phyloP scores from a whole-genome alignment of 2,888 invertebrate genomes.

The Reticulitermes lucifugus region DNA sequence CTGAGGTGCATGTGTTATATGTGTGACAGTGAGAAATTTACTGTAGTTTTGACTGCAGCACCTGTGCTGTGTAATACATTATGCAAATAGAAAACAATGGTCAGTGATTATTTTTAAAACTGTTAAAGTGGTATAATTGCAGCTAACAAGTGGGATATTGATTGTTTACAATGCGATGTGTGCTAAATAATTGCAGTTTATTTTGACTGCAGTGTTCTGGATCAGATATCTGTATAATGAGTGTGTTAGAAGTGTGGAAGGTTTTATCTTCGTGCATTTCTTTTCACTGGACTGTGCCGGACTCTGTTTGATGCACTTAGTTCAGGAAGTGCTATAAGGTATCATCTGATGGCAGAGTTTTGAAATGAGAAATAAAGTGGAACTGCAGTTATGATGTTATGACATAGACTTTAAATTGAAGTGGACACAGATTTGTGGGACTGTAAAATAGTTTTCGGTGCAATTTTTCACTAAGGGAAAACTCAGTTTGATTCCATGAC shows the following conservation, averaged over 20 bases:
- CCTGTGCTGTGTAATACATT: background rate
- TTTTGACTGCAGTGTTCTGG: background rate
- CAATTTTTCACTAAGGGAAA: background rate
- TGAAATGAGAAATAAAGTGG: background rate
- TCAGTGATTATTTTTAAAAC: too few relatives aligned
- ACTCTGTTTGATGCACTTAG: background rate
- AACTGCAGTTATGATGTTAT: background rate
- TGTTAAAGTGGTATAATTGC: background rate
- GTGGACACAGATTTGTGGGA: background rate
- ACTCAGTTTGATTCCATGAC: slow-evolving; percentile 47
- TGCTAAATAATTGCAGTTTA: background rate
- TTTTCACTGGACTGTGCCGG: background rate
- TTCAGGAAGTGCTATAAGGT: too few relatives aligned
- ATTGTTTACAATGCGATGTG: background rate
- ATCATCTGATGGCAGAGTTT: too few relatives aligned
- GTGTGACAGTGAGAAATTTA: background rate
- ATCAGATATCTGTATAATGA: background rate
- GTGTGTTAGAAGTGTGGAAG: slow-evolving; percentile 7
- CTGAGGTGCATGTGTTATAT: background rate
- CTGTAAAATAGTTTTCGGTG: background rate
- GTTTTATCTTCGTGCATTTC: background rate
- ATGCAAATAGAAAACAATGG: background rate
- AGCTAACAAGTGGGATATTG: background rate
- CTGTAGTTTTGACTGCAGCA: background rate
- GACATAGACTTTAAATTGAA: background rate